Evolutionary conservation across 2,797 vertebrate species (phyloP).

Genomic region (Tiaroga cobitis): DNA sequence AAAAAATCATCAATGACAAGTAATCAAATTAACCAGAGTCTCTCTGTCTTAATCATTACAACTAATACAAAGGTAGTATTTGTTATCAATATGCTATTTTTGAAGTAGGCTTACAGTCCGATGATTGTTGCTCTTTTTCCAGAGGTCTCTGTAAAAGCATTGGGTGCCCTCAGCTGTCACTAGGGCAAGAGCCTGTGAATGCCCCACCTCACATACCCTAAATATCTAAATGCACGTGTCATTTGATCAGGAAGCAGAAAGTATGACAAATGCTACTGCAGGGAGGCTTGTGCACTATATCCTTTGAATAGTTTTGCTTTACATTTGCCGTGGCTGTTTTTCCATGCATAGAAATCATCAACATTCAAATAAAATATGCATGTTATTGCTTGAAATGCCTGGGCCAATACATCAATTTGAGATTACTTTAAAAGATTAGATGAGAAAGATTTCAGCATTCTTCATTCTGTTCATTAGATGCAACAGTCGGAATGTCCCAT

Average conservation of each 20-base stretch:
- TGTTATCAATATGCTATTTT: background rate
- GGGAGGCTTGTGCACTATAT: background rate
- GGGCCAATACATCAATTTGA: background rate
- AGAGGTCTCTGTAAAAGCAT: background rate
- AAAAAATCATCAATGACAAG: background rate
- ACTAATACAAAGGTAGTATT: background rate
- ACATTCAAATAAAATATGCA: background rate
- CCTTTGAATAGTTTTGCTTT: constrained; percentile 8
- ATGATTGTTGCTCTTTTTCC: constrained; percentile 5
- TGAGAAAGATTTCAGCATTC: constrained; percentile 6
- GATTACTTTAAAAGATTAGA: background rate
- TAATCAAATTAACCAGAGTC: background rate
- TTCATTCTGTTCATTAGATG: constrained; percentile 57
- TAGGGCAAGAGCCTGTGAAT: constrained; percentile 8
- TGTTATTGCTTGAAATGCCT: background rate
- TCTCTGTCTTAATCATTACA: background rate
- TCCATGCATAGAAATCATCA: background rate
- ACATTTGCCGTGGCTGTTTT: background rate
- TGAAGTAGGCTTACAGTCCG: constrained; percentile 7
- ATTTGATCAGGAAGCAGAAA: constrained; percentile 40
- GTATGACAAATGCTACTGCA: constrained; percentile 23
- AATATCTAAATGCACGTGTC: constrained; percentile 36
- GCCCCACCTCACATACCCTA: constrained; percentile 42
- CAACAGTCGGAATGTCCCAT: constrained; percentile 56
- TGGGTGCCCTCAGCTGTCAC: constrained; percentile 47